A percentile compares a stretch with the other conserved stretches of the same genome.
phyloP scores from a whole-genome alignment of 1,140 invertebrate genomes.

The Drosophila dunni region DNA sequence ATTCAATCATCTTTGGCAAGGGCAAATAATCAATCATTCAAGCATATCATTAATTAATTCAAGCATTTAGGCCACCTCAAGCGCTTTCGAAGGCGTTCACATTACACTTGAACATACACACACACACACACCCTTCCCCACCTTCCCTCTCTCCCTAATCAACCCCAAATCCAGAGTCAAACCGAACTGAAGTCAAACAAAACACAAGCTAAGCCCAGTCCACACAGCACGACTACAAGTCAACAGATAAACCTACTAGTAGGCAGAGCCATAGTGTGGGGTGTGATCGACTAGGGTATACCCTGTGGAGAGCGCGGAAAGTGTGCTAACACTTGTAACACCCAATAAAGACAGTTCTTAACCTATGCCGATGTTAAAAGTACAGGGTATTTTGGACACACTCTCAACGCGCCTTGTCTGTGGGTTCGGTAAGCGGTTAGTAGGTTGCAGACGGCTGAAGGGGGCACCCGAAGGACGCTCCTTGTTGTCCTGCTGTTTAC shows the following conservation, averaged over 20 bases:
- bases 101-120: slow-evolving; percentile 10
- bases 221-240: slow-evolving; percentile 44
- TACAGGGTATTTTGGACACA: too few species aligned
- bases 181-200: slow-evolving; percentile 13
- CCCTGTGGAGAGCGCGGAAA: neutral
- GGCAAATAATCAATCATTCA: slow-evolving; percentile 78
- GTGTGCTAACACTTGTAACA: too few species aligned
- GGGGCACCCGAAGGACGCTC: neutral
- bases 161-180: slow-evolving; percentile 1
- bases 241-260: slow-evolving; percentile 40
- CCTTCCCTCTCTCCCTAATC: neutral
- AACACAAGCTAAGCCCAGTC: slow-evolving; percentile 1
- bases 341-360: too few species aligned
- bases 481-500: slow-evolving; percentile 20
- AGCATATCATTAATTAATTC: slow-evolving; percentile 81
- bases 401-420: too few species aligned
- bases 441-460: neutral
- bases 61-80: slow-evolving; percentile 72
- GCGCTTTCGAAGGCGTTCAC: slow-evolving; percentile 39
- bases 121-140: neutral
- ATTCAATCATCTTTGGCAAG: slow-evolving; percentile 67
- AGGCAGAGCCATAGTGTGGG: neutral
- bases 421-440: too few species aligned
- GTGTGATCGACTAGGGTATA: neutral
- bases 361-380: too few species aligned